Evolutionary conservation across 2,888 invertebrate genomes (phyloP).

Genomic region (Harpalus rubripes): DNA sequence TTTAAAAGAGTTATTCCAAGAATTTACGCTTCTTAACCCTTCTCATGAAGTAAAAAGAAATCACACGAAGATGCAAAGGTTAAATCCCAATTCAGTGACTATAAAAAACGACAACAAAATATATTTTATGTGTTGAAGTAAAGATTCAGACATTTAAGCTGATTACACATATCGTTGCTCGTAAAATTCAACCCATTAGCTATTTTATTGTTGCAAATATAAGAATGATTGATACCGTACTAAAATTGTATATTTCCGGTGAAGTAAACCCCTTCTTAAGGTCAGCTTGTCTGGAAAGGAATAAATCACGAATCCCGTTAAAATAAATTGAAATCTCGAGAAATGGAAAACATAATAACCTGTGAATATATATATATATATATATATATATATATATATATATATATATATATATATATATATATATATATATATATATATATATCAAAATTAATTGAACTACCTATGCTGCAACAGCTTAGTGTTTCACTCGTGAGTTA

Average conservation of each 20-base stretch:
- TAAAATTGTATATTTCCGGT: not conserved
- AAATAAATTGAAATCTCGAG: conserved; percentile 18
- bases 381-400: too few species aligned
- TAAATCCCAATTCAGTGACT: not conserved
- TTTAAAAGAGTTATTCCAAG: too few species aligned
- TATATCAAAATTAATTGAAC: conserved; percentile 36
- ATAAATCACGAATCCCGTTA: conserved; percentile 29
- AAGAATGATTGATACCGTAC: not conserved
- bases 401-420: too few species aligned
- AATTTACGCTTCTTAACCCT: not conserved
- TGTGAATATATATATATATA: conserved; percentile 20
- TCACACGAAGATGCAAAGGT: not conserved
- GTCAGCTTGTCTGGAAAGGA: not conserved
- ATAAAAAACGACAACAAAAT: too few species aligned
- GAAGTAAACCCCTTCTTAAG: not conserved
- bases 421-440: too few species aligned
- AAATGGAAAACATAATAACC: conserved; percentile 3
- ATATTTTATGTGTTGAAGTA: not conserved
- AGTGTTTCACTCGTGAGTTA: conserved; percentile 17
- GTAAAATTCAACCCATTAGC: not conserved
- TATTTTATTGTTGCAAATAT: not conserved
- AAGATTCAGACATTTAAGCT: not conserved
- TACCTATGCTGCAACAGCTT: conserved; percentile 10
- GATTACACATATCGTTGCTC: not conserved
- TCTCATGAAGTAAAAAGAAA: not conserved